These are phyloP conservation scores for human (Homo sapiens) DNA, from an alignment of 2,113 vertebrate genomes.

Conservation along the genomic window GRCh38 chrX:20792501-20793000, in stretches of 20 bases:
- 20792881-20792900: not conserved
- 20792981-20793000: not conserved
- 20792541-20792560: not conserved
- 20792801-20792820: not conserved
- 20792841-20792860: not conserved
- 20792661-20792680: slow-evolving; percentile 2
- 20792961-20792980: not conserved
- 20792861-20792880: not conserved
- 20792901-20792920: not conserved
- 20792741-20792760: not conserved
- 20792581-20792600: slow-evolving; percentile 24
- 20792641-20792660: not conserved
- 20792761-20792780: slow-evolving; percentile 39
- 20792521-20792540: slow-evolving; percentile 2
- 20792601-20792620: slow-evolving; percentile 40
- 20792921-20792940: not conserved
- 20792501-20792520: not conserved
- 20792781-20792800: slow-evolving; percentile 9
- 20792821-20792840: not conserved
- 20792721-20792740: slow-evolving; percentile 36
- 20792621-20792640: not conserved
- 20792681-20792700: not conserved
- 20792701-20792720: not conserved
- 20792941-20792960: not conserved
- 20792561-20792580: not conserved